Percentiles rank a stretch among this genome's conserved stretches.
These are phyloP conservation scores for Holacanthus passer DNA, from an alignment of 2,113 vertebrate species.

Conservation along the genomic window DNA sequence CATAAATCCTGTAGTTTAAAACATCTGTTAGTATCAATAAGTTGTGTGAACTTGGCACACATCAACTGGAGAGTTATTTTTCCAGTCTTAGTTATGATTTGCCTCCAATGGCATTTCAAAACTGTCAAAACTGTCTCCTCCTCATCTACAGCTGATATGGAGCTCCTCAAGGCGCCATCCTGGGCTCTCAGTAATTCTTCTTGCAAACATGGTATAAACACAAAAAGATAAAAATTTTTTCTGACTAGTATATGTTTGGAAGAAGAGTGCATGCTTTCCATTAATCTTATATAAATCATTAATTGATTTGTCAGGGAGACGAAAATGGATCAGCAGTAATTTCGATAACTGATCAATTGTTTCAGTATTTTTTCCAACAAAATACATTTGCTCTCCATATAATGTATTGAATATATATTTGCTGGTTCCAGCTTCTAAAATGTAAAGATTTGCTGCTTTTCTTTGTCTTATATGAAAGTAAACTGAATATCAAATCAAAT, in stretches of 20 bases:
- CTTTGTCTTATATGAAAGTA: not conserved
- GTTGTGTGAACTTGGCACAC: not conserved
- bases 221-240: not conserved
- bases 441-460: not conserved
- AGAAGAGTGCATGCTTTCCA: not conserved
- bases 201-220: not conserved
- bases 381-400: too few relatives aligned
- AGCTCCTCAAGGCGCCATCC: conserved; percentile 10
- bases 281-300: not conserved
- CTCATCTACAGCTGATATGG: not conserved
- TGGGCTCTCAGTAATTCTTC: not conserved
- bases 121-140: not conserved
- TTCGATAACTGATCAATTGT: not conserved
- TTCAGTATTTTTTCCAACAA: not conserved
- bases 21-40: not conserved
- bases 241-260: not conserved
- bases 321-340: not conserved
- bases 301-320: not conserved
- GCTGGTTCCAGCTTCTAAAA: not conserved
- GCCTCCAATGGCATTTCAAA: not conserved
- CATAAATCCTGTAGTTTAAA: not conserved
- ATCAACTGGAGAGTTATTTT: not conserved
- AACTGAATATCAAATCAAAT: not conserved
- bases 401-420: too few relatives aligned
- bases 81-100: not conserved